Evolutionary conservation across 2,113 vertebrate species (phyloP).

Genomic region (Python bivittatus): DNA sequence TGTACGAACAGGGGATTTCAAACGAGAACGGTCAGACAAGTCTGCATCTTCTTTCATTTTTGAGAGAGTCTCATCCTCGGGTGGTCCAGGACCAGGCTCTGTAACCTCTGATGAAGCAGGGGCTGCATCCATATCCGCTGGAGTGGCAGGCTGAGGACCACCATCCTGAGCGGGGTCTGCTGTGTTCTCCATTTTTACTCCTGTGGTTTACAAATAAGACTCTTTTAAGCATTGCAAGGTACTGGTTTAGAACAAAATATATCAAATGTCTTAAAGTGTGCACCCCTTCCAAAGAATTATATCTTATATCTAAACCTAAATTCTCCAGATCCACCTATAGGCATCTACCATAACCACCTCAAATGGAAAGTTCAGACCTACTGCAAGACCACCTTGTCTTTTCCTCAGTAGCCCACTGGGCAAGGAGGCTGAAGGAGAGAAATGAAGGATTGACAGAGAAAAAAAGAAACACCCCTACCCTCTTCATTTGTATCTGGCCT

Average conservation of each 20-base stretch:
- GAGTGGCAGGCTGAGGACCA: not conserved
- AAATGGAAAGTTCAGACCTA: not conserved
- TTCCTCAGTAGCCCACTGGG: too few relatives aligned
- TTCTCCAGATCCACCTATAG: not conserved
- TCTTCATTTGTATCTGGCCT: not conserved
- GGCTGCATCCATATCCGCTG: not conserved
- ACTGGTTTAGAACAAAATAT: not conserved
- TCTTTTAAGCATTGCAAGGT: not conserved
- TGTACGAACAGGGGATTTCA: not conserved
- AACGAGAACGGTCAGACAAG: rapidly evolving
- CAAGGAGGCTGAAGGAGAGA: not conserved
- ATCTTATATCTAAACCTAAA: not conserved
- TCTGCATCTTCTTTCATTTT: not conserved
- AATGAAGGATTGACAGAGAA: not conserved
- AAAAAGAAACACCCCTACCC: not conserved
- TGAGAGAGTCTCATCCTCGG: not conserved
- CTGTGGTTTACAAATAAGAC: slow-evolving; percentile 1
- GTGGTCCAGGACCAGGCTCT: not conserved
- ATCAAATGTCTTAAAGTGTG: not conserved
- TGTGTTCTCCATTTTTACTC: slow-evolving; percentile 45
- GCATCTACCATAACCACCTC: not conserved
- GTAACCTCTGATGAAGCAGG: not conserved
- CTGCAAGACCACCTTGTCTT: not conserved
- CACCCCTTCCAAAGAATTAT: not conserved
- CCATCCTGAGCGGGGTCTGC: not conserved